Evolutionary conservation across 2,888 invertebrate genomes (phyloP), one percentile per base, ranked within the genome.

Genomic region (Sminthurinus aureus): DNA sequence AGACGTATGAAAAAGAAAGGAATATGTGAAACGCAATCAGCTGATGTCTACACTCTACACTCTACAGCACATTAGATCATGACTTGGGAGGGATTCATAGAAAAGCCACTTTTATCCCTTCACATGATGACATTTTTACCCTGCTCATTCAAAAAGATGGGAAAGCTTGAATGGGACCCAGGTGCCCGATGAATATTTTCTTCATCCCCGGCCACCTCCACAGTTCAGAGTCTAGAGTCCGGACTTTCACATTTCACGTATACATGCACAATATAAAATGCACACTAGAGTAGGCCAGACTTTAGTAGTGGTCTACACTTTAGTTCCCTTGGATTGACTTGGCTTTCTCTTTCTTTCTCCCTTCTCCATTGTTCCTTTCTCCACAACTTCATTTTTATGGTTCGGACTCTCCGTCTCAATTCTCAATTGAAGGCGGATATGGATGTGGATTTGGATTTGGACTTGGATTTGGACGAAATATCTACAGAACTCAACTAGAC

Each of bases 91-190:
- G 67, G 67, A 64, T 67, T 26, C 67, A 79, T 69, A 69, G 69
- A 69, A 79, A 69, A 79, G 79, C 79, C 79, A 79, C 79, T 79
- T 79, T 79, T 69, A 67, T 79, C 79, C 79, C 79, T 79, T 66
- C 79, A 67, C 69, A 79, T 79, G 69, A 79, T 79, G 79, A 79
- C 79, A 79, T 79, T 79, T 79, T 79, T 76, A 79, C 79, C 79
- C 79, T 26, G 69, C 79, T 79, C 79, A 79, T 79, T 79, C 79
- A 79, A 79, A 79, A 79, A 79, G 79, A 79, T 79, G 79, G 79
- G 79, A 50, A 13, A 69, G 79, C 69, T 66, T 13, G 11, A 79
- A 79, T 51, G 79, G 69, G 20, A 66, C 79, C 79, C 79, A 79
- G 79, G 79, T 79, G 79, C 20, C 8, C 79, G 69, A 69, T 79